phyloP scores from a whole-genome alignment of 2,797 vertebrate genomes.

The Bufotes viridis region DNA sequence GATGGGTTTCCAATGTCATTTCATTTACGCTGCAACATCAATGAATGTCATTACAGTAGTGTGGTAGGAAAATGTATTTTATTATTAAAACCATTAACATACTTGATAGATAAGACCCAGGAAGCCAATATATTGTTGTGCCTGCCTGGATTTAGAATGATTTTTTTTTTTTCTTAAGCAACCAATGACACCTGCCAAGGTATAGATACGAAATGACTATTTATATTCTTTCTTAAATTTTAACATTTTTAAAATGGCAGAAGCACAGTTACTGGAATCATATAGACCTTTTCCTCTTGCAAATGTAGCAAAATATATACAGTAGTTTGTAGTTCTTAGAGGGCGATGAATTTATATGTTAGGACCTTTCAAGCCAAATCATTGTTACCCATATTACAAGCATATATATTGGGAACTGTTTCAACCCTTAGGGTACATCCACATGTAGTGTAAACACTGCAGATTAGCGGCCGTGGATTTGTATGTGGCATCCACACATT shows the following conservation, averaged over 20 bases:
- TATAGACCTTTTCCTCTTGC: neutral
- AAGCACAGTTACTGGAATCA: neutral
- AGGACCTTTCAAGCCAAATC: too few relatives aligned
- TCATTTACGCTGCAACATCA: constrained; percentile 32
- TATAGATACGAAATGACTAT: constrained; percentile 20
- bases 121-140: constrained; percentile 45
- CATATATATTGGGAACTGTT: too few relatives aligned
- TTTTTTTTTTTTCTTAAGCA: constrained; percentile 15
- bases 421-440: too few relatives aligned
- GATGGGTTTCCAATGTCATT: constrained; percentile 49
- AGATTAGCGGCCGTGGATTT: too few relatives aligned
- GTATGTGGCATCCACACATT: too few relatives aligned
- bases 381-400: too few relatives aligned
- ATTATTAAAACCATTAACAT: constrained; percentile 52
- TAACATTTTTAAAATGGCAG: neutral
- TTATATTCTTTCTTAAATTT: constrained; percentile 10
- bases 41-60: constrained; percentile 48
- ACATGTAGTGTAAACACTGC: too few relatives aligned
- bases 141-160: constrained; percentile 20
- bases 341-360: too few relatives aligned
- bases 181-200: constrained; percentile 16
- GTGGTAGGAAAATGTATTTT: constrained; percentile 49
- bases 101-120: constrained; percentile 33
- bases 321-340: too few relatives aligned
- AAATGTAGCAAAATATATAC: neutral